Conservation (phyloP, 2,888 invertebrate genomes). For the Schizotus pectinicornis region DNA sequence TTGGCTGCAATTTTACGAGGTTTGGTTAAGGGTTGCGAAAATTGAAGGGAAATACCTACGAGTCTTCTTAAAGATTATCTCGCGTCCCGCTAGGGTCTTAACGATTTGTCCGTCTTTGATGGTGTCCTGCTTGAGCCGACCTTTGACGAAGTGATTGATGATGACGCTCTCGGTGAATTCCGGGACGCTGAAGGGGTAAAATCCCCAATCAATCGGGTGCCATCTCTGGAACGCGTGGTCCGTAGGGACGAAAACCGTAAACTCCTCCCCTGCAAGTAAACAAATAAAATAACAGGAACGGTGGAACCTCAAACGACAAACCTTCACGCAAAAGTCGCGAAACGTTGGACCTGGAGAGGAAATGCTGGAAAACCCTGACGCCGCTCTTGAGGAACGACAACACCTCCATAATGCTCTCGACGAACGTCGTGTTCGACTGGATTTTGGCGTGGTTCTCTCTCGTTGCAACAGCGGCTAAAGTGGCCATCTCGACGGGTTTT, state of each 20-base stretch:
- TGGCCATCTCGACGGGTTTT: conserved; percentile 33
- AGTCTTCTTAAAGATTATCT: conserved; percentile 64
- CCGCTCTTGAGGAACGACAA: conserved; percentile 67
- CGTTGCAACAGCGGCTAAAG: conserved; percentile 30
- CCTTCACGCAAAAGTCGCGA: conserved; percentile 63
- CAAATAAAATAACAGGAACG: conserved; percentile 2
- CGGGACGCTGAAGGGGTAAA: conserved; percentile 71
- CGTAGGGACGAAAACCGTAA: conserved; percentile 69
- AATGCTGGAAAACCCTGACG: conserved; percentile 69
- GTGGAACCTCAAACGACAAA: conserved; percentile 42
- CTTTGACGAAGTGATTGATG: conserved; percentile 67
- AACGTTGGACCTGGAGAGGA: conserved; percentile 67
- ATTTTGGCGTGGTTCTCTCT: conserved; percentile 45
- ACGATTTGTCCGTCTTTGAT: conserved; percentile 63
- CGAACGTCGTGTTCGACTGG: conserved; percentile 54
- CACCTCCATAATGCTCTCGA: conserved; percentile 62
- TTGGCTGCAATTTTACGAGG: conserved; percentile 51
- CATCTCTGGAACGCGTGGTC: conserved; percentile 71
- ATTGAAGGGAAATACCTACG: conserved; percentile 58
- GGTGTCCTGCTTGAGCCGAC: conserved; percentile 63
- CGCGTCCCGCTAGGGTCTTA: conserved; percentile 65
- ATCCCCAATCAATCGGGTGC: conserved; percentile 75
- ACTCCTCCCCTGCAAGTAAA: conserved; percentile 60
- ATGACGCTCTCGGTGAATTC: conserved; percentile 69
- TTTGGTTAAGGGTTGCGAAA: not conserved